These are phyloP conservation scores for Oophaga sylvatica DNA, from an alignment of 2,797 vertebrate species.

Conservation along the genomic window DNA sequence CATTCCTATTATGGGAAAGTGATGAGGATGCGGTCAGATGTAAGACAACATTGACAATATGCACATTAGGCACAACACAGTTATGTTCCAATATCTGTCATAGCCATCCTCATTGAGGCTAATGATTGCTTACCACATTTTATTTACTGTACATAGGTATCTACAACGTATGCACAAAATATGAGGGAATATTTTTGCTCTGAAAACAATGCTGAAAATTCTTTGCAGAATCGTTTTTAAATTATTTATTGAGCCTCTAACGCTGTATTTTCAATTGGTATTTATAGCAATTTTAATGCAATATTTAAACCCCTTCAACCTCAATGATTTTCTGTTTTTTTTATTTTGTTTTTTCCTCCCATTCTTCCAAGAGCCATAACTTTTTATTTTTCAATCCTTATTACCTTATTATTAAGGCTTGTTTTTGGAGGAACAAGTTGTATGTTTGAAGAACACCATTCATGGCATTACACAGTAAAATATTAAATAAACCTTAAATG, in stretches of 20 bases:
- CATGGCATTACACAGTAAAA: too few species aligned
- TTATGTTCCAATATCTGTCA: not conserved
- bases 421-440: too few species aligned
- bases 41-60: not conserved
- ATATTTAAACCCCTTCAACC: too few species aligned
- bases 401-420: too few species aligned
- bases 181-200: not conserved
- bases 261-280: too few species aligned
- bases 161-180: not conserved
- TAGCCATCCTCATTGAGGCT: not conserved
- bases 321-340: too few species aligned
- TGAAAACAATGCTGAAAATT: not conserved
- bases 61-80: not conserved
- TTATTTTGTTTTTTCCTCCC: too few species aligned
- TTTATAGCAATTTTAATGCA: too few species aligned
- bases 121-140: not conserved
- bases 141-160: not conserved
- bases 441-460: too few species aligned
- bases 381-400: too few species aligned
- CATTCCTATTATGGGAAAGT: not conserved
- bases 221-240: not conserved
- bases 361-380: too few species aligned
- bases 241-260: not conserved
- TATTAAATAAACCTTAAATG: too few species aligned
- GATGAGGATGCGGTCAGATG: not conserved